phyloP scores from a whole-genome alignment of 2,888 invertebrate species.

The Crioceris asparagi region DNA sequence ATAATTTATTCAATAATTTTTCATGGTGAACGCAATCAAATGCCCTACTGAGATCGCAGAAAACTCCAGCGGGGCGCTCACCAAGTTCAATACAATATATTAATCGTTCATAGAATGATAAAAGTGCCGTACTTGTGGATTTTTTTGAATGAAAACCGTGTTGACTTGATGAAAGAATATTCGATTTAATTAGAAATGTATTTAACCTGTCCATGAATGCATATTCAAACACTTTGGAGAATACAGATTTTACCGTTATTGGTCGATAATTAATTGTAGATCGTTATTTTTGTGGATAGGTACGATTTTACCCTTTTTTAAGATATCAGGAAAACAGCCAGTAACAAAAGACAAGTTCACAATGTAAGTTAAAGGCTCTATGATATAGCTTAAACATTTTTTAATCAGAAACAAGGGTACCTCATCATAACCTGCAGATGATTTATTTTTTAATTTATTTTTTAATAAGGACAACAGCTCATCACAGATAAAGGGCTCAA shows the following conservation, averaged over 20 bases:
- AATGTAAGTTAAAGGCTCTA: slow-evolving; percentile 2
- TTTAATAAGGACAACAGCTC: too few species aligned
- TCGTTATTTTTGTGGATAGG: slow-evolving; percentile 7
- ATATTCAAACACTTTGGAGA: slow-evolving; percentile 9
- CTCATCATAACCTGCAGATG: too few species aligned
- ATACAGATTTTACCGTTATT: slow-evolving; percentile 5
- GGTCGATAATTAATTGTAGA: slow-evolving; percentile 8
- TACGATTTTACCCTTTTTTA: slow-evolving; percentile 9
- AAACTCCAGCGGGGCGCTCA: slow-evolving; percentile 7
- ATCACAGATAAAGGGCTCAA: too few species aligned
- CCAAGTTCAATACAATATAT: slow-evolving; percentile 7
- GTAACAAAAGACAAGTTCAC: slow-evolving; percentile 7
- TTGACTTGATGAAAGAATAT: slow-evolving; percentile 3
- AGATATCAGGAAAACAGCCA: slow-evolving; percentile 4
- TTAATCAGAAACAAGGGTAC: too few species aligned
- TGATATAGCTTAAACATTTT: too few species aligned
- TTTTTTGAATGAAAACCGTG: slow-evolving; percentile 6
- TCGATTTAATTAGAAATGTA: background rate
- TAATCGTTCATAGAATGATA: slow-evolving; percentile 3
- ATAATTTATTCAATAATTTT: slow-evolving; percentile 2
- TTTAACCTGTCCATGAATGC: slow-evolving; percentile 4
- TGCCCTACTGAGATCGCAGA: slow-evolving; percentile 2
- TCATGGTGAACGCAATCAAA: slow-evolving; percentile 9
- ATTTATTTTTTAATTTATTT: too few species aligned
- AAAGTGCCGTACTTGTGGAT: slow-evolving; percentile 8